These are phyloP conservation scores for Notoglanidium macrostoma DNA, from an alignment of 2,797 vertebrate species.

Conservation along the genomic window DNA sequence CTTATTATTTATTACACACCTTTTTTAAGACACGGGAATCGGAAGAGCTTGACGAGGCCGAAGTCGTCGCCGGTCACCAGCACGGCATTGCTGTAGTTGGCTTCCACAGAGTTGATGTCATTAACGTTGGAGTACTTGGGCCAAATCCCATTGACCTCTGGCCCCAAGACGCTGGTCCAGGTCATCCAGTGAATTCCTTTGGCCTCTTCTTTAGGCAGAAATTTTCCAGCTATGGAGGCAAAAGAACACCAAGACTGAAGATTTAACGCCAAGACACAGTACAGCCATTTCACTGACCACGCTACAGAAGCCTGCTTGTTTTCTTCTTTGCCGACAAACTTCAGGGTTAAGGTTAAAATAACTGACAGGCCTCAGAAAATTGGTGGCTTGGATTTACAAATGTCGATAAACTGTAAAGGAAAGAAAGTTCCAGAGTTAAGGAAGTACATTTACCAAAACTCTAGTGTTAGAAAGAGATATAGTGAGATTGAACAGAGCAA, in stretches of 20 bases:
- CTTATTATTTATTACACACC: constrained; percentile 65
- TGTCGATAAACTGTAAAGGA: background rate
- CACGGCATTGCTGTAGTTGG: constrained; percentile 87
- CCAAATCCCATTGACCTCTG: constrained; percentile 93
- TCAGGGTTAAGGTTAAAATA: background rate
- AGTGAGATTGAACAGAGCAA: background rate
- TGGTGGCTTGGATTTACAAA: background rate
- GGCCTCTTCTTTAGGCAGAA: constrained; percentile 86
- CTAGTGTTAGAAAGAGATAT: background rate
- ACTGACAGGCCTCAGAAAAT: background rate
- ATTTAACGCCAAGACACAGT: background rate
- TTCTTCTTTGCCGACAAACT: background rate
- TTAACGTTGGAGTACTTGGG: constrained; percentile 87
- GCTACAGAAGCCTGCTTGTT: background rate
- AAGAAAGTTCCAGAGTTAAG: background rate
- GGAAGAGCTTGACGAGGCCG: constrained; percentile 89
- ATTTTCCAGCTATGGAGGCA: constrained; percentile 81
- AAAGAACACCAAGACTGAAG: background rate
- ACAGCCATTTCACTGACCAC: background rate
- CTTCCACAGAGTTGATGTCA: constrained; percentile 91
- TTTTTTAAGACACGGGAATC: constrained; percentile 93
- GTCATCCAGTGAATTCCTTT: constrained; percentile 92
- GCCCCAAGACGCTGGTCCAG: constrained; percentile 89
- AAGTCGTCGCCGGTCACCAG: constrained; percentile 91
- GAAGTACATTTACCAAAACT: background rate